Evolutionary conservation across 2,888 invertebrate genomes (phyloP).

Genomic region (Ectemnius continuus): DNA sequence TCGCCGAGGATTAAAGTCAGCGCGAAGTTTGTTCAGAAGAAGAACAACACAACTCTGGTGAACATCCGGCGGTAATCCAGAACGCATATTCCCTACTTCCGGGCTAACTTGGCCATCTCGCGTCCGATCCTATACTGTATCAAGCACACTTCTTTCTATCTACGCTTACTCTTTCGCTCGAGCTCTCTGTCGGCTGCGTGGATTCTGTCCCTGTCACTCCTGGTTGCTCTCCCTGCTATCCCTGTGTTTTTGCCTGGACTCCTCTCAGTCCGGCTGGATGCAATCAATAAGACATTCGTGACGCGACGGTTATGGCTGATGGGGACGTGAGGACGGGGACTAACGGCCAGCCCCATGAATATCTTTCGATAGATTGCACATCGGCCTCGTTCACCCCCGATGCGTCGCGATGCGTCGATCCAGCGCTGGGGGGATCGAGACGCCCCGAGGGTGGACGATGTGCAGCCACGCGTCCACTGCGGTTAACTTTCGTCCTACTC

Average conservation of each 20-base stretch:
- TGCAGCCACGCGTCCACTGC: slow-evolving; percentile 73
- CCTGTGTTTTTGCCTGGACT: slow-evolving; percentile 57
- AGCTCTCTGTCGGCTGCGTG: slow-evolving; percentile 21
- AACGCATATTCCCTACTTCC: slow-evolving; percentile 70
- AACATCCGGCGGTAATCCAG: slow-evolving; percentile 61
- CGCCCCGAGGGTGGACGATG: slow-evolving; percentile 63
- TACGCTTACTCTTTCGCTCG: slow-evolving; percentile 35
- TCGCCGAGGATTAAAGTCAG: background rate
- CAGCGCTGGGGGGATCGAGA: slow-evolving; percentile 47
- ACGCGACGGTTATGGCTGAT: slow-evolving; percentile 76
- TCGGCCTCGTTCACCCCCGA: slow-evolving; percentile 67
- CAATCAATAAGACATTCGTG: slow-evolving; percentile 78
- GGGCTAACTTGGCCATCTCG: slow-evolving; percentile 55
- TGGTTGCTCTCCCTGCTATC: slow-evolving; percentile 36
- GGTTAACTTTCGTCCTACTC: slow-evolving; percentile 67
- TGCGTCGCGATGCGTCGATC: slow-evolving; percentile 64
- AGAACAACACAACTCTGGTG: slow-evolving; percentile 41
- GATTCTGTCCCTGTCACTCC: slow-evolving; percentile 36
- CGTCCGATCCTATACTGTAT: too few species aligned
- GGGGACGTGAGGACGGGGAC: slow-evolving; percentile 67
- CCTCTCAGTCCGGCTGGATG: slow-evolving; percentile 59
- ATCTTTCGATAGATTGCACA: slow-evolving; percentile 79
- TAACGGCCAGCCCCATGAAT: slow-evolving; percentile 77
- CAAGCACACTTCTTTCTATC: slow-evolving; percentile 35
- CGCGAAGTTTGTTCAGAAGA: slow-evolving; percentile 15